phyloP scores from a whole-genome alignment of 2,797 vertebrate species.

The Amblyopsis hoosieri region DNA sequence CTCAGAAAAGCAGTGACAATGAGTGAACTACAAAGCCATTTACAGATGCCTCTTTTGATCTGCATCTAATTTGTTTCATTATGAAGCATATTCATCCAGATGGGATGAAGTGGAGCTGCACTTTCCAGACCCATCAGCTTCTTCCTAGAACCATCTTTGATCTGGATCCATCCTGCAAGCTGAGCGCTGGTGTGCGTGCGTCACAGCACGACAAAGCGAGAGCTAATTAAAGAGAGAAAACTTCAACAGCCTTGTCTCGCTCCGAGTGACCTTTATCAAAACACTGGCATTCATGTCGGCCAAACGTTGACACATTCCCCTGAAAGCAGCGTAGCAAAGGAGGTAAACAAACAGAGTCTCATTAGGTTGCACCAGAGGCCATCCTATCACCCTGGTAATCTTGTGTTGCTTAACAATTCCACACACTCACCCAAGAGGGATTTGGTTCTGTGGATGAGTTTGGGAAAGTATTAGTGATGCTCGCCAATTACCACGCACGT shows the following conservation, averaged over 20 bases:
- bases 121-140: conserved; percentile 29
- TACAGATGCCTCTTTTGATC: conserved; percentile 10
- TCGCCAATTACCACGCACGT: conserved; percentile 33
- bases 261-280: conserved; percentile 80
- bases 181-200: conserved; percentile 56
- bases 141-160: conserved; percentile 48
- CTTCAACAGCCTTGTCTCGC: conserved; percentile 71
- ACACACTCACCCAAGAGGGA: conserved; percentile 16
- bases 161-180: conserved; percentile 52
- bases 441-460: conserved; percentile 35
- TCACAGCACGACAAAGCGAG: conserved; percentile 60
- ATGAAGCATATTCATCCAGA: not conserved
- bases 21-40: conserved; percentile 1
- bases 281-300: conserved; percentile 73
- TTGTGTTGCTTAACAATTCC: conserved; percentile 54
- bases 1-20: conserved; percentile 16
- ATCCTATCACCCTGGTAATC: conserved; percentile 64
- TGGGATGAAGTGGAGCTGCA: too few species aligned
- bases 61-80: conserved; percentile 19
- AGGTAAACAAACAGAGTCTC: conserved; percentile 72
- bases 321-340: conserved; percentile 43
- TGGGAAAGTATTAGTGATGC: conserved; percentile 31
- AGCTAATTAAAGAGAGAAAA: conserved; percentile 78
- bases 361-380: conserved; percentile 67
- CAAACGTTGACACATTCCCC: conserved; percentile 65